Evolutionary conservation across 2,113 vertebrate genomes (phyloP).

Genomic region (Pygoscelis adeliae): DNA sequence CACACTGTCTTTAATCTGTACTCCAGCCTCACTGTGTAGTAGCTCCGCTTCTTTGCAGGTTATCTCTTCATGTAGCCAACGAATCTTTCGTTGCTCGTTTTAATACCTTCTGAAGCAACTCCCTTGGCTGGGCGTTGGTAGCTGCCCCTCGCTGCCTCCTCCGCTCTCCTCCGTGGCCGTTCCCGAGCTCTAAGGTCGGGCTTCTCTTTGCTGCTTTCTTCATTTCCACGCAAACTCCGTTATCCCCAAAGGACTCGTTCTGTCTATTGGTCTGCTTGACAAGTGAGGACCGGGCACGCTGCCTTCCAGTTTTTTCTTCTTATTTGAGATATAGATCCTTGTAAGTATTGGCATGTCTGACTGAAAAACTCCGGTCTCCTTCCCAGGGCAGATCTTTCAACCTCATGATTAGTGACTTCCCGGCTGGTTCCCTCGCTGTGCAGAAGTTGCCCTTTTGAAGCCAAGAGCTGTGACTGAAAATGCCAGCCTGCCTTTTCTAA

Average conservation of each 20-base stretch:
- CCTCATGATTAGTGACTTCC: not conserved
- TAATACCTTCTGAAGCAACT: not conserved
- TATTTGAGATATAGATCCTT: not conserved
- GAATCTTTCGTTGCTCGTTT: not conserved
- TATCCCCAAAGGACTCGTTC: not conserved
- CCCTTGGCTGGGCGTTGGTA: not conserved
- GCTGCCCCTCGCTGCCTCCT: not conserved
- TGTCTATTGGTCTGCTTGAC: not conserved
- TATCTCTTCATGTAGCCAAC: not conserved
- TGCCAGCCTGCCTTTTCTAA: not conserved
- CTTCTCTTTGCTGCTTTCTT: not conserved
- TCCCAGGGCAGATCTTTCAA: not conserved
- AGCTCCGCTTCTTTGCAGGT: not conserved
- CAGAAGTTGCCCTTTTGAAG: not conserved
- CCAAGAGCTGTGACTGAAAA: not conserved
- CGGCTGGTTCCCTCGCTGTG: not conserved
- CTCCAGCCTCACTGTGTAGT: not conserved
- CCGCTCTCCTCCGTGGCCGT: not conserved
- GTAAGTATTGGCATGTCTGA: not conserved
- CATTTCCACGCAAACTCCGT: not conserved
- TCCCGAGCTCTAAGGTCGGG: not conserved
- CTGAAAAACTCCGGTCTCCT: not conserved
- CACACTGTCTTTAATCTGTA: not conserved
- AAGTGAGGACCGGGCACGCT: fast-evolving
- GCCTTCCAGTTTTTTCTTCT: not conserved